Evolutionary conservation across 2,797 vertebrate genomes (phyloP).

Genomic region (Cuculus canorus): DNA sequence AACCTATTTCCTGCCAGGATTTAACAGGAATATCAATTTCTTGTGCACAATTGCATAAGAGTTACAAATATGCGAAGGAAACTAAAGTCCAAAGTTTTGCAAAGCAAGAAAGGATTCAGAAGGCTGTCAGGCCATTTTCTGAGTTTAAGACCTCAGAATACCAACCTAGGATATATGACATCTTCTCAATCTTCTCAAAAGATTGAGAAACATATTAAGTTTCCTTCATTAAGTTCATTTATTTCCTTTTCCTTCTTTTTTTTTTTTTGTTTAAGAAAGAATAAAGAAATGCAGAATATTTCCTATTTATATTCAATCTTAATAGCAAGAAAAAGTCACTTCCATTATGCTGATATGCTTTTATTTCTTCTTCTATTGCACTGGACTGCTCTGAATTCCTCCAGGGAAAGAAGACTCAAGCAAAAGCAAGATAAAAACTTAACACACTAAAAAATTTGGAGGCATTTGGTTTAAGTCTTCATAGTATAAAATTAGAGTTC

Average conservation of each 20-base stretch:
- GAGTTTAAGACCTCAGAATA: neutral
- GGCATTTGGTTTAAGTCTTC: neutral
- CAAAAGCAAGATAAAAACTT: neutral
- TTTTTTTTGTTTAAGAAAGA: neutral
- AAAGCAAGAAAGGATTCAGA: neutral
- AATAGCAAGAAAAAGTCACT: neutral
- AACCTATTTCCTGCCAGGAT: neutral
- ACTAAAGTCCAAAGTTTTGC: neutral
- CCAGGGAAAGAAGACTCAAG: neutral
- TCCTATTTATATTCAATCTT: neutral
- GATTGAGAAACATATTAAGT: neutral
- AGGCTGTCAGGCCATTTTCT: neutral
- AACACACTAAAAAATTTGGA: neutral
- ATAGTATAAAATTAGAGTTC: neutral
- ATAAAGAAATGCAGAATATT: neutral
- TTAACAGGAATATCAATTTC: neutral
- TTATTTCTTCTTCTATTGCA: neutral
- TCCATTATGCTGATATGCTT: neutral
- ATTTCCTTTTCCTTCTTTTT: neutral
- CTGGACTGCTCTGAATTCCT: neutral
- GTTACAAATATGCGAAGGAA: conserved; percentile 6
- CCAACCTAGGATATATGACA: neutral
- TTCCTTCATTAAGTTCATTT: neutral
- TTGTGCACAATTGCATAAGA: neutral
- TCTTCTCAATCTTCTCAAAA: too few relatives aligned